A percentile compares a stretch with the other conserved stretches of the same genome.
Conservation (phyloP, 2,888 invertebrate genomes). For the Protonemura montana region DNA sequence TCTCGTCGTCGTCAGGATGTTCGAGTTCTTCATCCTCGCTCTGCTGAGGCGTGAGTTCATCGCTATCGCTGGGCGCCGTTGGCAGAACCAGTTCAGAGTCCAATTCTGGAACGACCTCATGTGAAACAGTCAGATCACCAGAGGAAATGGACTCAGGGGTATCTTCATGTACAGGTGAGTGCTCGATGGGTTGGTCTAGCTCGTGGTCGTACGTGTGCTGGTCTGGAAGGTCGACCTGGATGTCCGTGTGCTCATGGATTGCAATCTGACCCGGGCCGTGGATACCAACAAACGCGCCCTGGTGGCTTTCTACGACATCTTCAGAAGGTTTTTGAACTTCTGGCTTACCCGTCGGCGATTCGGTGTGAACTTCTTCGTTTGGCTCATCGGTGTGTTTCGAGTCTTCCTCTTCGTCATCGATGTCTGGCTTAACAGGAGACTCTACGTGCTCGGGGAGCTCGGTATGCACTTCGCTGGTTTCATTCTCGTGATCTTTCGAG, state of each 20-base stretch:
- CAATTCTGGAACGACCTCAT: background rate
- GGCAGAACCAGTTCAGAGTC: background rate
- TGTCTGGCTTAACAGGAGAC: slow-evolving; percentile 9
- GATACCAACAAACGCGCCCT: background rate
- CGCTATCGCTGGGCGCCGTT: background rate
- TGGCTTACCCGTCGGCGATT: background rate
- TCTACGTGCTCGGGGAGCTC: background rate
- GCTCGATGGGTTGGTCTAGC: background rate
- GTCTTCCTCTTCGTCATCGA: slow-evolving; percentile 14
- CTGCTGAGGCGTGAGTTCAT: background rate
- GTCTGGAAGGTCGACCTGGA: background rate
- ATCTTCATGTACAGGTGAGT: background rate
- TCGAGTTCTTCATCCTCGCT: background rate
- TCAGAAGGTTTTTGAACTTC: background rate
- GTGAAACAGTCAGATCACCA: background rate
- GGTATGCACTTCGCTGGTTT: slow-evolving; percentile 17
- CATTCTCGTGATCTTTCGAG: slow-evolving; percentile 47
- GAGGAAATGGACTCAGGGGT: background rate
- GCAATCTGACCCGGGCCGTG: background rate
- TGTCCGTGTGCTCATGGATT: background rate
- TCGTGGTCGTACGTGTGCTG: background rate
- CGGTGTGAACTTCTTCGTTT: background rate
- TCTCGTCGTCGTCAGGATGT: background rate
- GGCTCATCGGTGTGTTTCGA: background rate
- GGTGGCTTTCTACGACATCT: background rate